Percentiles rank a stretch among this genome's conserved stretches.
Evolutionary conservation across 2,888 invertebrate genomes (phyloP).

Genomic region (Drosophila niveifrons): DNA sequence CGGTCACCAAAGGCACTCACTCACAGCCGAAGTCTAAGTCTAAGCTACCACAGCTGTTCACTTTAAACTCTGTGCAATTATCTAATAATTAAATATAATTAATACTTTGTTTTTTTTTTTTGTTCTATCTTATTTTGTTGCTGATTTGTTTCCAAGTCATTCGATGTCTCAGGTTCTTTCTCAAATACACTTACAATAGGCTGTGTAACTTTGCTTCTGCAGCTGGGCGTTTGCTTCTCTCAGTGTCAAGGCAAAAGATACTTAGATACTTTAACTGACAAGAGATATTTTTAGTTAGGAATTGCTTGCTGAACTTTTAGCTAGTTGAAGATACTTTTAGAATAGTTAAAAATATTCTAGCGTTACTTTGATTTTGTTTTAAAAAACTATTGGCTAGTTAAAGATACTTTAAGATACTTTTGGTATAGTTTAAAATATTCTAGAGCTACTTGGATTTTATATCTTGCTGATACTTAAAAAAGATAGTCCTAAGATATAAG

Average conservation of each 20-base stretch:
- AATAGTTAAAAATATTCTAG: no score
- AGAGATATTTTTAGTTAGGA: background rate
- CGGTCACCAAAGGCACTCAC: conserved; percentile 22
- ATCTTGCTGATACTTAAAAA: no score
- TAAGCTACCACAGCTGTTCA: conserved; percentile 21
- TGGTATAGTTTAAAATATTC: no score
- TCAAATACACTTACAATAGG: conserved; percentile 2
- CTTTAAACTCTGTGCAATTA: conserved; percentile 36
- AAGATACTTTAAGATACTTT: no score
- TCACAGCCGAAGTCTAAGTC: background rate
- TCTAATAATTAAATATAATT: conserved; percentile 53
- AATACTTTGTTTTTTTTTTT: conserved; percentile 20
- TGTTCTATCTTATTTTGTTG: background rate
- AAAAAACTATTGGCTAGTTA: no score
- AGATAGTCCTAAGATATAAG: no score
- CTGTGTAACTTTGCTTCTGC: background rate
- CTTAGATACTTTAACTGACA: background rate
- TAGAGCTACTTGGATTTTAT: no score
- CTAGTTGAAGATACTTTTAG: no score
- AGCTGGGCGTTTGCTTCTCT: background rate
- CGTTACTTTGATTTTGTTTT: no score
- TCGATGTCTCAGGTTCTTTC: conserved; percentile 3
- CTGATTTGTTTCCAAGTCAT: conserved; percentile 8
- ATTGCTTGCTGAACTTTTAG: no score
- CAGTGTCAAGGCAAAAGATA: conserved; percentile 5